Base-by-base conservation (phyloP, 2,888 invertebrate species). In the Nomada fucata region DNA sequence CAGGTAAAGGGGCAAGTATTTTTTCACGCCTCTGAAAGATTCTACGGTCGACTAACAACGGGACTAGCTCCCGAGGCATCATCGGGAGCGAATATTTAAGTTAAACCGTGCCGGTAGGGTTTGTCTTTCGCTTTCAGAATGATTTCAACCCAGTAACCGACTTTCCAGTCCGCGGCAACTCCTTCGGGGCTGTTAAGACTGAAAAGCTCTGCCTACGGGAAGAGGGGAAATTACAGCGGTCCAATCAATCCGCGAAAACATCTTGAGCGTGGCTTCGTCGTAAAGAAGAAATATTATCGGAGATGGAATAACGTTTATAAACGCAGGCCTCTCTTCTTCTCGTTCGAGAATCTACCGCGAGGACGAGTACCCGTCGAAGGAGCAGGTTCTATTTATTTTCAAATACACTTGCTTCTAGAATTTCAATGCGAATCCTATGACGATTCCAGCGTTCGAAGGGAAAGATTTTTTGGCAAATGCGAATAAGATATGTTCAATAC, bases 81-180 rank as follows among this genome's bases (percentile, higher is more conserved):
- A 29, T 72, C 42, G 23, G 23, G 13, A 53, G 64, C 29, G 74
- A 50, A 47, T 79, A 74, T 68, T 79, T 75, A 52, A 63, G 52
- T 69, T 79, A 69, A 76, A 76, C 57, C 50, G 13, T 10, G 61
- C 20, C 55, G 26, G 20, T 23, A 59, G 18, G 64, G 75, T 79
- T 84, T 81, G 83, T 88, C 83, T 85, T 82, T 85, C 79, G 64
- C 73, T 79, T 81, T 76, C 73, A 71, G 72, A 59, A 72, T 61
- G 82, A 72, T 76, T 72, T 80, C 76, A 85, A 84, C 87, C 88
- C 84, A 86, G 78, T 88, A 88, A 88, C 88, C 88, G 88, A 85
- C 83, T 88, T 88, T 83, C 68, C 77, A 81, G 78, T 81, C 75
- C 61, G 64, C 67, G 71, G 72, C 76, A 67, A 69, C 85, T 82